A percentile compares a stretch with the other conserved stretches of the same genome.
These are phyloP conservation scores for Peromyscus aztecus DNA, from an alignment of 2,797 vertebrate genomes.

Conservation along the genomic window DNA sequence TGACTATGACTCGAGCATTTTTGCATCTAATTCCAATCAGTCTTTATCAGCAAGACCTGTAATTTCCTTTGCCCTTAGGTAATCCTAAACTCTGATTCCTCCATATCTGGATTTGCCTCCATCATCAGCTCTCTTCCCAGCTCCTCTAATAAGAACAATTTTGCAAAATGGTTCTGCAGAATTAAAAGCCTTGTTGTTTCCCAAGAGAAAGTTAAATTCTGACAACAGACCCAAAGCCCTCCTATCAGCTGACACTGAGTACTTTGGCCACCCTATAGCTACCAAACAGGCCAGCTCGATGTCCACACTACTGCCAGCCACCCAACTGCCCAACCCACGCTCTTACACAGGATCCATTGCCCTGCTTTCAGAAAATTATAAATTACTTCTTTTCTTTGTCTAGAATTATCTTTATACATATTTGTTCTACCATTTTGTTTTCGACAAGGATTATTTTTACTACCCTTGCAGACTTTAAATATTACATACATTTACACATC, in stretches of 20 bases:
- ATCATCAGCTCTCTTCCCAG: background rate
- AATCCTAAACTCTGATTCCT: background rate
- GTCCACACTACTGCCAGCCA: too few relatives aligned
- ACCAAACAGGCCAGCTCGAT: background rate
- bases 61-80: background rate
- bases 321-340: too few relatives aligned
- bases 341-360: background rate
- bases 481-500: background rate
- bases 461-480: background rate
- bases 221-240: background rate
- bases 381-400: background rate
- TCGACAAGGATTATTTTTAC: background rate
- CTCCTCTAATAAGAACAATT: slow-evolving; percentile 11
- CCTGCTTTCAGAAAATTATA: background rate
- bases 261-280: background rate
- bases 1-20: background rate
- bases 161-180: background rate
- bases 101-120: background rate
- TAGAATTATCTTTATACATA: background rate
- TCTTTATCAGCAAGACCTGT: background rate
- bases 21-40: background rate
- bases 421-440: background rate
- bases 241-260: background rate
- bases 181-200: background rate
- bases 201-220: background rate